phyloP scores from a whole-genome alignment of 2,888 invertebrate genomes.

The Keiferia lycopersicella region DNA sequence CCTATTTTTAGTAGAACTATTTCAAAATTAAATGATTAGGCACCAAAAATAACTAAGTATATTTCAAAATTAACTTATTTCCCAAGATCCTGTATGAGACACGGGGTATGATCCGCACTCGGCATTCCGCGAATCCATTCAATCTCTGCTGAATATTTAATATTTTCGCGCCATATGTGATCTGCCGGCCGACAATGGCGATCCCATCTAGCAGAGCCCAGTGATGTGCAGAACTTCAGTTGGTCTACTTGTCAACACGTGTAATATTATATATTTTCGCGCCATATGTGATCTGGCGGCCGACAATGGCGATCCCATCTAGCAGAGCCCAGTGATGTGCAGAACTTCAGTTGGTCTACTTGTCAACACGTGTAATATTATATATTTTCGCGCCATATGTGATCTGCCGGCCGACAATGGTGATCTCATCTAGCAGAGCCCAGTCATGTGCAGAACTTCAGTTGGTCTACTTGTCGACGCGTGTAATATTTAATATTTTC shows the following conservation, averaged over 20 bases:
- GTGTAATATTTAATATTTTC: neutral
- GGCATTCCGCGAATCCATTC: conserved; percentile 27
- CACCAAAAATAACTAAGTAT: too few species aligned
- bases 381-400: conserved; percentile 29
- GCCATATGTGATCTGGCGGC: neutral
- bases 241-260: neutral
- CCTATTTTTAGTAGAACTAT: too few species aligned
- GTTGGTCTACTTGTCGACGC: neutral
- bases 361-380: conserved; percentile 24
- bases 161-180: conserved; percentile 28
- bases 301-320: conserved; percentile 7
- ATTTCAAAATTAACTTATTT: neutral
- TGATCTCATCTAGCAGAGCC: conserved; percentile 4
- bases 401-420: conserved; percentile 1
- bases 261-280: neutral
- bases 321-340: neutral
- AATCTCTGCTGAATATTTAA: conserved; percentile 31
- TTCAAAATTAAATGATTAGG: too few species aligned
- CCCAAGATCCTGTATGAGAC: neutral
- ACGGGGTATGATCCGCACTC: conserved; percentile 10
- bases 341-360: neutral
- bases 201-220: conserved; percentile 10
- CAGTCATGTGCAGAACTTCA: neutral
- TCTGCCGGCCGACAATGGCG: neutral
- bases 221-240: neutral